Percentiles rank a stretch among this genome's conserved stretches.
These are phyloP conservation scores for Lycocerus yunnanus DNA, from an alignment of 2,888 invertebrate genomes.

Conservation along the genomic window DNA sequence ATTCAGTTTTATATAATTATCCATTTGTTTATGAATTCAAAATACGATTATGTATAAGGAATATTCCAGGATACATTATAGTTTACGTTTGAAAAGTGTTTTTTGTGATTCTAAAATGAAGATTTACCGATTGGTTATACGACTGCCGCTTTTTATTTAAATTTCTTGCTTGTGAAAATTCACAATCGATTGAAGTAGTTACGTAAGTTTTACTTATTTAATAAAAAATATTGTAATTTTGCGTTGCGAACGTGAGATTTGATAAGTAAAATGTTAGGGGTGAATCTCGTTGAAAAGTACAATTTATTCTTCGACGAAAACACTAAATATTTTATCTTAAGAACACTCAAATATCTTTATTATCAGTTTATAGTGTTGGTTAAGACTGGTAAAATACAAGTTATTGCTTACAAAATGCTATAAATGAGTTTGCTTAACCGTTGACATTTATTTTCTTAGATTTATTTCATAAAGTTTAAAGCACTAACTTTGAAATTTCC, in stretches of 20 bases:
- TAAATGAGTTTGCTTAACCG: not conserved
- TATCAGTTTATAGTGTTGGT: not conserved
- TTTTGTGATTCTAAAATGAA: not conserved
- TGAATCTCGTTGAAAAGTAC: not conserved
- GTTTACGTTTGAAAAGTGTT: no score
- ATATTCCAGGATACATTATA: no score
- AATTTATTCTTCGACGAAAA: not conserved
- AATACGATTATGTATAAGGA: no score
- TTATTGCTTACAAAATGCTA: not conserved
- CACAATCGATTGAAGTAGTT: not conserved
- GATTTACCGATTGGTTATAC: not conserved
- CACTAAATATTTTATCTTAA: not conserved
- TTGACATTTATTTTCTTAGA: not conserved
- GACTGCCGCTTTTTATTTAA: not conserved
- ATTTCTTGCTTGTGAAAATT: not conserved
- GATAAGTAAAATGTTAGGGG: not conserved
- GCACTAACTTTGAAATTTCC: not conserved
- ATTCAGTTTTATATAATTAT: no score
- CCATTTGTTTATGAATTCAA: no score
- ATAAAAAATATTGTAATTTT: not conserved
- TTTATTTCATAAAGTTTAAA: not conserved
- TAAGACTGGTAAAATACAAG: not conserved
- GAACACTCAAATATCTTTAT: not conserved
- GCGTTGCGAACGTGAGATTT: not conserved
- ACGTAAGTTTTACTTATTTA: not conserved